phyloP scores from a whole-genome alignment of 2,113 vertebrate species.

The Dipodomys stephensi region DNA sequence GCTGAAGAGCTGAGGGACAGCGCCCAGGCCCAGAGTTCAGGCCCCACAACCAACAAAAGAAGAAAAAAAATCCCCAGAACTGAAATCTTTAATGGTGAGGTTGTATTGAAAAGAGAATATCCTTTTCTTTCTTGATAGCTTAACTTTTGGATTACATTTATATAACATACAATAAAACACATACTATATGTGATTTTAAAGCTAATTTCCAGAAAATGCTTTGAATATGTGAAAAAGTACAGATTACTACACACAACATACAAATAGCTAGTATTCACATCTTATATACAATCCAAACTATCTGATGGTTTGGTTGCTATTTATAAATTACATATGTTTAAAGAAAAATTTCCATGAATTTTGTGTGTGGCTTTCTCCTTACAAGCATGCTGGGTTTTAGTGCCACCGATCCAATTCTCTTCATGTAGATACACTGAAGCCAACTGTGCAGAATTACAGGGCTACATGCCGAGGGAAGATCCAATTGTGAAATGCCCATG shows the following conservation, averaged over 20 bases:
- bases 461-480: neutral
- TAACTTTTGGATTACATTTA: neutral
- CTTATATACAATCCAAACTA: neutral
- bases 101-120: neutral
- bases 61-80: neutral
- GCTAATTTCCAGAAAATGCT: neutral
- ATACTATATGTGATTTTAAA: neutral
- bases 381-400: neutral
- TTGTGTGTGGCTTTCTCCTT: neutral
- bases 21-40: no score
- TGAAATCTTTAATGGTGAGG: neutral
- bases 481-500: neutral
- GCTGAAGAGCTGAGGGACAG: no score
- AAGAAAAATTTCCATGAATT: neutral
- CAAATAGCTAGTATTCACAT: neutral
- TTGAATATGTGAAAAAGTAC: neutral
- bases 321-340: neutral
- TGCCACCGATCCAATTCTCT: neutral
- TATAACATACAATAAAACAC: neutral
- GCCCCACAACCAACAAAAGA: neutral
- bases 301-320: neutral
- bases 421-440: neutral
- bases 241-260: neutral
- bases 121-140: neutral
- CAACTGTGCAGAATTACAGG: neutral